Evolutionary conservation across 1,140 invertebrate genomes (phyloP).

Genomic region (Adoxophyes honmai): DNA sequence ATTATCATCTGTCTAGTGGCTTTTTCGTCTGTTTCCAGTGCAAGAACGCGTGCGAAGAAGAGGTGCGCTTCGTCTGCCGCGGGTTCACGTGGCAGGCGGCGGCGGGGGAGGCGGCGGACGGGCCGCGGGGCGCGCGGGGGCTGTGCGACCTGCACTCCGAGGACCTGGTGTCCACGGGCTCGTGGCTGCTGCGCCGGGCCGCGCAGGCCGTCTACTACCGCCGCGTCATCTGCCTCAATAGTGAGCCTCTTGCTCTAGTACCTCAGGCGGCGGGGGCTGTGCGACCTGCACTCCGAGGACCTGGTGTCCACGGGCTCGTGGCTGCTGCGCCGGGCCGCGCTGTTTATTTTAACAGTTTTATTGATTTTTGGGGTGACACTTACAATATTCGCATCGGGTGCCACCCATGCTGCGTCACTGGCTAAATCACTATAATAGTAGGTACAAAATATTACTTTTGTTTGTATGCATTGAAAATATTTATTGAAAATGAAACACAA

Average conservation of each 20-base stretch:
- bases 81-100: conserved; percentile 60
- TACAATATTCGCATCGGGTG: too few relatives aligned
- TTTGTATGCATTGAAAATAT: too few relatives aligned
- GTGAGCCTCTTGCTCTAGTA: conserved; percentile 43
- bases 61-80: conserved; percentile 63
- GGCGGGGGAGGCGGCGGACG: background rate
- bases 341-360: conserved; percentile 71
- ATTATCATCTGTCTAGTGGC: too few relatives aligned
- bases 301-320: conserved; percentile 67
- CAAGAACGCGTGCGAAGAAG: conserved; percentile 59
- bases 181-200: conserved; percentile 59
- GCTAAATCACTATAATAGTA: too few relatives aligned
- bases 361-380: too few relatives aligned
- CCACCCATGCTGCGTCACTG: too few relatives aligned
- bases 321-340: conserved; percentile 49
- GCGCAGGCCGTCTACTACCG: conserved; percentile 60
- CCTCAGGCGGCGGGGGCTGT: conserved; percentile 39
- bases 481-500: too few relatives aligned
- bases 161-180: conserved; percentile 65
- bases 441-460: too few relatives aligned
- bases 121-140: conserved; percentile 24
- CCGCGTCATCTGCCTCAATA: conserved; percentile 71
- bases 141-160: conserved; percentile 70
- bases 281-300: conserved; percentile 72
- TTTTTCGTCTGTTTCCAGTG: conserved; percentile 47